Percentiles rank a stretch among this genome's conserved stretches.
phyloP scores from a whole-genome alignment of 2,113 vertebrate species.

The Hemiscyllium ocellatum region DNA sequence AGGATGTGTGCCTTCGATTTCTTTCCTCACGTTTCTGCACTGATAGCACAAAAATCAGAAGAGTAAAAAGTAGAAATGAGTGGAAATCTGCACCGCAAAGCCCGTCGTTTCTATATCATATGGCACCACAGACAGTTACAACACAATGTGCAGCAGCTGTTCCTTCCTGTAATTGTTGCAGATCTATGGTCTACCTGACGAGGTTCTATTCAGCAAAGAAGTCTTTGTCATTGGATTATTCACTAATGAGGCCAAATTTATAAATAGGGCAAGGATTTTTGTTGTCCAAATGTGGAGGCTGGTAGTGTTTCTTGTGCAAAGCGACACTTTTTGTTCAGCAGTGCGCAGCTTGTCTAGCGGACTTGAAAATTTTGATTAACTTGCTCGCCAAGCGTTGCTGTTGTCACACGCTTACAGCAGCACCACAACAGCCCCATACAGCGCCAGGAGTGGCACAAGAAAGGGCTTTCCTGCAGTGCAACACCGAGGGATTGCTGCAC shows the following conservation, averaged over 20 bases:
- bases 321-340: neutral
- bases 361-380: neutral
- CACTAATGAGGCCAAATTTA: constrained; percentile 22
- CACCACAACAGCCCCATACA: neutral
- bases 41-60: neutral
- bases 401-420: neutral
- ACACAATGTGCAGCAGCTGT: neutral
- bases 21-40: neutral
- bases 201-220: neutral
- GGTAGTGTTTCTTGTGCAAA: neutral
- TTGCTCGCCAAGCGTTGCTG: neutral
- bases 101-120: neutral
- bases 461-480: neutral
- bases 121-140: constrained; percentile 23
- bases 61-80: neutral
- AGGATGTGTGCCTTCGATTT: neutral
- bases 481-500: neutral
- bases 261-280: neutral
- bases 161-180: neutral
- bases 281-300: neutral
- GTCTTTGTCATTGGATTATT: neutral
- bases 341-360: neutral
- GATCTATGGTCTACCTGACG: constrained; percentile 17
- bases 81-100: neutral
- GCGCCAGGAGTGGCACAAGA: neutral